Evolutionary conservation across 2,113 vertebrate species (phyloP).

Genomic region (Carettochelys insculpta): DNA sequence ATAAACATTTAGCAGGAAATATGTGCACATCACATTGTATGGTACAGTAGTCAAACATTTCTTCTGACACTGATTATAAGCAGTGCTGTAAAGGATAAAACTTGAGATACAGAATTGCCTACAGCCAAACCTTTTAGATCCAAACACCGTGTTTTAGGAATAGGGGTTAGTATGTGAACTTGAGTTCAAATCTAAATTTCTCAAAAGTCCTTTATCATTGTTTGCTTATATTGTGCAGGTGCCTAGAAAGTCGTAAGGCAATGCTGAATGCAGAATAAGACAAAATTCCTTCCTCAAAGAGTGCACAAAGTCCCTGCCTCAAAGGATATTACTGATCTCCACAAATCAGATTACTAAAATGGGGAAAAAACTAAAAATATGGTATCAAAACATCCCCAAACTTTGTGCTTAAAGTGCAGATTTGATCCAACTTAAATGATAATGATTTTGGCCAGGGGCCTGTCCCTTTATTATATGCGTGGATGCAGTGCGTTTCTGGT

Average conservation of each 20-base stretch:
- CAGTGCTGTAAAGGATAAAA: neutral
- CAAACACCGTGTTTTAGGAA: neutral
- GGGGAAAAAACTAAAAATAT: neutral
- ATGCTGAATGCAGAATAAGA: neutral
- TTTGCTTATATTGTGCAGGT: neutral
- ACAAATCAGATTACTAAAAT: neutral
- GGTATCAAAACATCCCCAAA: neutral
- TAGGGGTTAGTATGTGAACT: neutral
- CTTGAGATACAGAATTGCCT: conserved; percentile 17
- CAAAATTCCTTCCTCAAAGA: neutral
- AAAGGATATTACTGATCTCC: neutral
- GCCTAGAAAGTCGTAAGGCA: neutral
- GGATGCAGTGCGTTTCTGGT: neutral
- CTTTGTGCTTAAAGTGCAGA: neutral
- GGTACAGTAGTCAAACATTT: neutral
- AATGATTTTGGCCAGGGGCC: neutral
- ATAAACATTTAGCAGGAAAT: conserved; percentile 55
- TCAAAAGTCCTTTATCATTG: neutral
- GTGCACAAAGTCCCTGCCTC: no score
- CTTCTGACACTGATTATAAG: conserved; percentile 21
- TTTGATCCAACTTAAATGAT: neutral
- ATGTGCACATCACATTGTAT: conserved; percentile 11
- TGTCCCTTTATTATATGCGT: neutral
- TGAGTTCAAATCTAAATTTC: neutral
- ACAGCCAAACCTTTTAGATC: neutral